These are phyloP conservation scores for Rhadina sibilatrix DNA, from an alignment of 2,113 vertebrate species.

Conservation along the genomic window DNA sequence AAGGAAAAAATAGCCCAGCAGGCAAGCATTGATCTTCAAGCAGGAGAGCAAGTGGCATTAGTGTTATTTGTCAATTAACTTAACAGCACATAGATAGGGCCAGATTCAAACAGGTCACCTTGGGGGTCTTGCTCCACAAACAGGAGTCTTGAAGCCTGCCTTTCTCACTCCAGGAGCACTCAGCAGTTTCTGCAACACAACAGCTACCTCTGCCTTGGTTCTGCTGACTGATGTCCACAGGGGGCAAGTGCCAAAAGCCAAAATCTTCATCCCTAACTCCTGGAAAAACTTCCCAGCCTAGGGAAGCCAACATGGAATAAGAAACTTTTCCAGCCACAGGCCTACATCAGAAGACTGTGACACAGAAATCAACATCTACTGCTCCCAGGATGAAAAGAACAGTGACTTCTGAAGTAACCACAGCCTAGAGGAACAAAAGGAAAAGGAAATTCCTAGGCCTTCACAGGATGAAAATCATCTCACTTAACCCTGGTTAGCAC, in stretches of 20 bases:
- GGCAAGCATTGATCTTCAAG: neutral
- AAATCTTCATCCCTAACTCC: neutral
- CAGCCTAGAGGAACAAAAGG: neutral
- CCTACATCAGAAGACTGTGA: neutral
- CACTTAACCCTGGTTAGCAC: neutral
- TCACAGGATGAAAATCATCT: neutral
- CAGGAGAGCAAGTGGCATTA: neutral
- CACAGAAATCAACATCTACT: neutral
- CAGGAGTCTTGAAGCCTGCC: neutral
- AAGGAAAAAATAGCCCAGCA: neutral
- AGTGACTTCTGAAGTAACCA: neutral
- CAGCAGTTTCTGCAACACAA: neutral
- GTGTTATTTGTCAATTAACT: neutral
- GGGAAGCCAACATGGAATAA: accelerated
- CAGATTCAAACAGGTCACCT: neutral
- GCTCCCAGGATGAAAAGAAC: neutral
- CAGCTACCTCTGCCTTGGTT: neutral
- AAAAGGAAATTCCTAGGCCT: neutral
- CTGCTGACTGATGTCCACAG: neutral
- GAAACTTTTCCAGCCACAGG: neutral
- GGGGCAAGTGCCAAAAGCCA: neutral
- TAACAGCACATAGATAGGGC: neutral
- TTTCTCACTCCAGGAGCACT: neutral
- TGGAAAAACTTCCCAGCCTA: neutral
- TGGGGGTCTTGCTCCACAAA: neutral